Evolutionary conservation across 2,888 invertebrate species (phyloP).

Genomic region (Hybos culiciformis): DNA sequence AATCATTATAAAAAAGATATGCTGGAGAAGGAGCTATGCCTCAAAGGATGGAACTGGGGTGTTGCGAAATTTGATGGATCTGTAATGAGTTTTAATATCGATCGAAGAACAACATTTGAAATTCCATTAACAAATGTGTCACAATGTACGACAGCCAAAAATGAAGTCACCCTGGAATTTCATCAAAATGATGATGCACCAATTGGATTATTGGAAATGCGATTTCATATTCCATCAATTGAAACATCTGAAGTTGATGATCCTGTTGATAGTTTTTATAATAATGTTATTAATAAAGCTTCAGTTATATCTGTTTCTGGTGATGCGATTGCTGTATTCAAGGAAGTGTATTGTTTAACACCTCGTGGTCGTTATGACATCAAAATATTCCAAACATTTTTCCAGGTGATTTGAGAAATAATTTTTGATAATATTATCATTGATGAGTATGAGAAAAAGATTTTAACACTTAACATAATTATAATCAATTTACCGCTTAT

Average conservation of each 20-base stretch:
- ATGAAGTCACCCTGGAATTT: constrained; percentile 96
- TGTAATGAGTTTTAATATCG: constrained; percentile 72
- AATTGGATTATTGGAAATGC: constrained; percentile 91
- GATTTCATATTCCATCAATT: constrained; percentile 91
- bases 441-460: no score
- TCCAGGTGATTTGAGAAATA: no score
- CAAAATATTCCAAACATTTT: constrained; percentile 77
- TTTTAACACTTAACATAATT: no score
- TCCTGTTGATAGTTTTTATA: constrained; percentile 92
- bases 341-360: constrained; percentile 94
- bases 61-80: constrained; percentile 86
- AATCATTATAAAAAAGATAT: constrained; percentile 71
- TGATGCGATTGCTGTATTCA: constrained; percentile 92
- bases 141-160: constrained; percentile 90
- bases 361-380: constrained; percentile 88
- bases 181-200: constrained; percentile 99
- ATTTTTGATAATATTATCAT: no score
- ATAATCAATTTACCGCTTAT: no score
- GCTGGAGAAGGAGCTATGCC: constrained; percentile 79
- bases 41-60: constrained; percentile 99
- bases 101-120: constrained; percentile 79
- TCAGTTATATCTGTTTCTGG: constrained; percentile 96
- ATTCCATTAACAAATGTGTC: constrained; percentile 92
- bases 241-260: constrained; percentile 81
- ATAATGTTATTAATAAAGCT: constrained; percentile 93